Evolutionary conservation across 1,140 invertebrate genomes (phyloP), one percentile per base, ranked within the genome.

Genomic region (Pseudomyrmex pallidus): DNA sequence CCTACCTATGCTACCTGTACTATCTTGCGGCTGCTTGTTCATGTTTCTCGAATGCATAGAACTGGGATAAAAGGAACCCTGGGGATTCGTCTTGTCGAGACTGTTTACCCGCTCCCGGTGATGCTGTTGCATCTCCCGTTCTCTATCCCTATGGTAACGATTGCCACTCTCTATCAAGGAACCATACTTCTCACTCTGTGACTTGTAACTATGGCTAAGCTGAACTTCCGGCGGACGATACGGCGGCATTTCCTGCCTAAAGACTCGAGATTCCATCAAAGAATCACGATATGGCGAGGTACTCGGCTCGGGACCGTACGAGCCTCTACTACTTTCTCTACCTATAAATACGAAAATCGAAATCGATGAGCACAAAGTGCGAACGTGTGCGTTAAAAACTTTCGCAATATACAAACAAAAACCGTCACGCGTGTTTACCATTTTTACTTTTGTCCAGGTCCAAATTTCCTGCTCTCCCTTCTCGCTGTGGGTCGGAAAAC

Each of bases 61-160:
- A 84, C 87, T 87, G 13, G 91, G 89, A 84, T 94, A 94, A 86
- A 92, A 94, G n/a, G 89, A 35, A 35, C 35, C 64, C 25, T 91
- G 86, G 25, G 88, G 63, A 54, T 89, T 92, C 10, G 90, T 89
- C 72, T 94, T 94, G 77, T 94, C 94, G 17, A 94, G 85, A 83
- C 93, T 94, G 74, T 94, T 94, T 10, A 94, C 93, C 52, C 94
- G 88, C 10, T 94, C 94, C 54, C 93, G 87, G 63, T 91, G 90
- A 57, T 91, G 91, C 52, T 74, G 72, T 17, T 77, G 76, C 15
- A 87, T 83, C n/a, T 93, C 91, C 13, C 91, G 89, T 8, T 93
- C 92, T 62, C 90, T 86, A 76, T 91, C 91, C n/a, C 91, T 90
- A 70, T 92, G 92, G 78, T 92, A 92, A 86, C 92, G 90, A 83